phyloP scores from a whole-genome alignment of 2,113 vertebrate species.

The Glareola pratincola region DNA sequence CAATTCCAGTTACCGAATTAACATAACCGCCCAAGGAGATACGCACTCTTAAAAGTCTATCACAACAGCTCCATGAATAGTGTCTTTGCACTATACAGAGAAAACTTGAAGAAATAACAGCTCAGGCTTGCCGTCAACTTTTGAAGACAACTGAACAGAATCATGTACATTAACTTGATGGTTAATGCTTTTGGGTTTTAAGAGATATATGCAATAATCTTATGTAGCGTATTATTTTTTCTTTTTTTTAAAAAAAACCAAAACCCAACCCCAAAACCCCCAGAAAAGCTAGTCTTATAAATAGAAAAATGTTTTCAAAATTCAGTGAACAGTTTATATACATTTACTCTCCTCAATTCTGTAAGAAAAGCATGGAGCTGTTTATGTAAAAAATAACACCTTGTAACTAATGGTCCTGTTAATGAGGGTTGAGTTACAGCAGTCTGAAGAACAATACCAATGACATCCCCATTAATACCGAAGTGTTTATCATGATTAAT shows the following conservation, averaged over 20 bases:
- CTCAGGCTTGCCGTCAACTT: not conserved
- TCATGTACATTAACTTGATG: not conserved
- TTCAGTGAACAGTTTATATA: not conserved
- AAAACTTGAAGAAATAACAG: not conserved
- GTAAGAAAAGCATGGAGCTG: not conserved
- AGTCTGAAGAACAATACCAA: not conserved
- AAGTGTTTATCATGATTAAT: constrained; percentile 49
- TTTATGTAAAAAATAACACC: not conserved
- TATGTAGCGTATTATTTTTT: not conserved
- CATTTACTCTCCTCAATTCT: not conserved
- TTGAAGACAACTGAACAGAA: not conserved
- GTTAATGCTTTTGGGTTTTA: not conserved
- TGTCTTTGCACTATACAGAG: not conserved
- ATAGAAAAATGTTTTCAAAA: not conserved
- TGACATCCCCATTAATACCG: not conserved
- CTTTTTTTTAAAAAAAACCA: not conserved
- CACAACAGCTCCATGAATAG: not conserved
- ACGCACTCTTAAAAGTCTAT: not conserved
- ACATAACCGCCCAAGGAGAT: not conserved
- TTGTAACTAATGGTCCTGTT: constrained; percentile 14
- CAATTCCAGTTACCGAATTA: not conserved
- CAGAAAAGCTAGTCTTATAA: not conserved
- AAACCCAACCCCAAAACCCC: not conserved
- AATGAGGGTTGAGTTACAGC: constrained; percentile 23
- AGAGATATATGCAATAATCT: not conserved